Evolutionary conservation across 2,797 vertebrate genomes (phyloP).

Genomic region (Falco novaeseelandiae): DNA sequence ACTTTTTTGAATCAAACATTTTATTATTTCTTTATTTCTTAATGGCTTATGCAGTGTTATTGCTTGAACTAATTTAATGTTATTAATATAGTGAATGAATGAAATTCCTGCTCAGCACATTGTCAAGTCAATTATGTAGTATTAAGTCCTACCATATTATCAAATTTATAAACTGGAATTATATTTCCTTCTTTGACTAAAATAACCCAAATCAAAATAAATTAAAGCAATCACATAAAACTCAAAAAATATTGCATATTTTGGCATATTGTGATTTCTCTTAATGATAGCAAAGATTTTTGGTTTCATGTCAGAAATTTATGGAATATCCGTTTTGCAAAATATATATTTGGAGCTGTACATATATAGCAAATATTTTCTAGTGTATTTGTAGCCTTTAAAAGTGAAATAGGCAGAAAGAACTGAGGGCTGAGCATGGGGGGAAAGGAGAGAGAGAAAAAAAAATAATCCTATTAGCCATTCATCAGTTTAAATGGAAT

Average conservation of each 20-base stretch:
- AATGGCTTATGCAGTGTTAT: not conserved
- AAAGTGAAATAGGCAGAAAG: not conserved
- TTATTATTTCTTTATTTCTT: not conserved
- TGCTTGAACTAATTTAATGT: not conserved
- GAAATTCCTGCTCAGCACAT: not conserved
- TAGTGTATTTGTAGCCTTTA: not conserved
- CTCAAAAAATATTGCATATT: not conserved
- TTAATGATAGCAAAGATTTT: not conserved
- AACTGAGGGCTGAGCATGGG: not conserved
- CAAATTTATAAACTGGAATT: not conserved
- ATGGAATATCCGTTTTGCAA: not conserved
- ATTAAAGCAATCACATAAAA: not conserved
- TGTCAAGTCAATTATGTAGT: not conserved
- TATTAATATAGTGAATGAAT: not conserved
- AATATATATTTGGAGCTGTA: not conserved
- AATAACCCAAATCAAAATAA: not conserved
- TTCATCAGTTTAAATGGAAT: not conserved
- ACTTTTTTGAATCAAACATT: not conserved
- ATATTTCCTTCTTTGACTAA: not conserved
- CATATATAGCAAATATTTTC: not conserved
- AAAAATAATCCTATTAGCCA: not conserved
- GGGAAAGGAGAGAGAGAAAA: not conserved
- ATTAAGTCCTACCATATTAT: not conserved
- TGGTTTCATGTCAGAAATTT: not conserved
- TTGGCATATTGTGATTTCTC: not conserved